Base-by-base conservation (phyloP, 2,797 vertebrate genomes). In the Cryptoprocta ferox region DNA sequence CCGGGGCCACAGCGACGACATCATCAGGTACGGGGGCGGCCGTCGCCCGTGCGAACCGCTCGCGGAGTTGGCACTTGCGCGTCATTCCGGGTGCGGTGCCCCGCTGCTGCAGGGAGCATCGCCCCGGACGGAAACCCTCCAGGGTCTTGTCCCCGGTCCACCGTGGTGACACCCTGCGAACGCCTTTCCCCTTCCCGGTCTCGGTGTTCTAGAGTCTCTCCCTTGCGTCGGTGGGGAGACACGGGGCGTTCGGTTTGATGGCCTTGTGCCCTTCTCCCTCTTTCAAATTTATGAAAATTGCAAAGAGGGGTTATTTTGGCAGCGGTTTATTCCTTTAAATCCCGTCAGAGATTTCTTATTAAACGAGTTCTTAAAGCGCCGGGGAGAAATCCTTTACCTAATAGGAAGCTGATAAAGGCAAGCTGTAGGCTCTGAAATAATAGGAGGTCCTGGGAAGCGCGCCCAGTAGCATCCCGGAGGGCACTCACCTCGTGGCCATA, bases 1-100 rank as follows among this genome's bases (percentile, higher is more conserved):
- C 99, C 99, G 99, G 98, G 99, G 99, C 97, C 99, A 99, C 98
- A 99, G 99, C 99, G 99, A 99, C 99, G 99, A 99, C 99, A 99
- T 99, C 98, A 99, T 99, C 99, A 99, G 99, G 99, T 99, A 99
- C 84, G 30, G 6, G 63, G 59, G 39, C 65, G 2, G 59, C 65
- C 21, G 61, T 4, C n/a, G 15, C 80, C n/a, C 32, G 26, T 1
- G 48, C 53, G 4, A 4, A 1, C 79, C 5, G 71, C 84, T 13
- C 42, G 16, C 50, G 15, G 79, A 42, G 75, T 50, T 30, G 2
- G 97, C 92, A 42, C 39, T 30, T 3, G 59, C 56, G 30, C 7
- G 88, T 4, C 61, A 82, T 87, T 56, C 84, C 7, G 63, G 39
- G 50, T 32, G 94, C 68, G 6, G 56, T 6, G 87, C 42, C 88